Evolutionary conservation across 2,888 invertebrate genomes (phyloP).

Genomic region (Megalurothrips usitatus): DNA sequence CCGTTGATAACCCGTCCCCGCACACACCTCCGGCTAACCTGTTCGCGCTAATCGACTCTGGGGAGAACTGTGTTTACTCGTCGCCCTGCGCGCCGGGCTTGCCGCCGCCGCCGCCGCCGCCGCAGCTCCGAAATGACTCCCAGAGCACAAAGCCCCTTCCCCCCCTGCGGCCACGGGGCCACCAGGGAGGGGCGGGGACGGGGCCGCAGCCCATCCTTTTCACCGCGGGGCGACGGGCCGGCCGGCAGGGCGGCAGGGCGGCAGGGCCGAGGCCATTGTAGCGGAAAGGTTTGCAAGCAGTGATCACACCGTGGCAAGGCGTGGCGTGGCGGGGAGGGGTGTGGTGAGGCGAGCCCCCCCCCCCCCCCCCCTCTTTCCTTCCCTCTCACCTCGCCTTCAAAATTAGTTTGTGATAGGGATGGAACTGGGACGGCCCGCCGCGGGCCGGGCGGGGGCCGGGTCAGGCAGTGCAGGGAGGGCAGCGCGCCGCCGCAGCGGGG

Average conservation of each 20-base stretch:
- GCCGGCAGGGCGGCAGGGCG: too few relatives aligned
- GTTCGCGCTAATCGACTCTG: neutral
- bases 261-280: slow-evolving; percentile 10
- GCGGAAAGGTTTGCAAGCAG: neutral
- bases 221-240: neutral
- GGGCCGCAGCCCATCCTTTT: neutral
- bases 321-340: neutral
- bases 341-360: neutral
- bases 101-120: too few relatives aligned
- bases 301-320: neutral
- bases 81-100: too few relatives aligned
- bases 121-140: too few relatives aligned
- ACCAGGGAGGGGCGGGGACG: neutral
- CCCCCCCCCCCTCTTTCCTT: neutral
- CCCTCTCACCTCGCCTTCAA: neutral
- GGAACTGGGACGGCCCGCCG: neutral
- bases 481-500: neutral
- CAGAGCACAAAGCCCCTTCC: too few relatives aligned
- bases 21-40: neutral
- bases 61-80: neutral
- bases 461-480: neutral
- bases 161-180: neutral
- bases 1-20: too few relatives aligned
- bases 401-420: slow-evolving; percentile 18
- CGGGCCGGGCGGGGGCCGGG: neutral